Base-by-base conservation (phyloP, 92 coral and sea anemone genomes). In the Umimayanthus chanpuru region DNA sequence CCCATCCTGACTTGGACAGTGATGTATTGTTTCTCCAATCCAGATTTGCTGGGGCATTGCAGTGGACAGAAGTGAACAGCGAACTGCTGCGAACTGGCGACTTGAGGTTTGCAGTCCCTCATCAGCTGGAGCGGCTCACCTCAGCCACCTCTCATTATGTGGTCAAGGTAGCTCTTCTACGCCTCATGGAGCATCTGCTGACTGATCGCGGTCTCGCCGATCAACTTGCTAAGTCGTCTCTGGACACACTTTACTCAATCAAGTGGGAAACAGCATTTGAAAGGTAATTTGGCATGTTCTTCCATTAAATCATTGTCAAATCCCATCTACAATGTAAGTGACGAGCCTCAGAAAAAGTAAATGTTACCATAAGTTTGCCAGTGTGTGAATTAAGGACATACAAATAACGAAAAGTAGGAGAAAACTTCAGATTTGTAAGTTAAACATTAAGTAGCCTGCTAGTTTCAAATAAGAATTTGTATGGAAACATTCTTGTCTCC, bases 261-360 rank as follows among this genome's bases (percentile, higher is more conserved):
- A 91, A 92, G 36, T 97, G 97, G 98, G 94, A 94, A 68, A 92
- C 86, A 38, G 97, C 99, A 4, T 89, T 97, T 66, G 95, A 95
- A 87, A 95, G 99, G 99, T 97, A 77, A 55, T 9, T 41, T 8
- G 3, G 16, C 18, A 38, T 36, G 40, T 10, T n/a, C 6, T 6
- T 7, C 26, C 1, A 76, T 55, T 20, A 20, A 49, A 5, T 28
- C 25, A 18, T 25, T 21, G 8, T 43, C 6, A 43, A 43, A n/a
- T n/a, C n/a, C n/a, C n/a, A n/a, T n/a, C n/a, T n/a, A n/a, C n/a
- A n/a, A n/a, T n/a, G n/a, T n/a, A 43, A 43, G 49, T 43, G 49
- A 43, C 49, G 6, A 0, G 49, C 49, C 49, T 9, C 36, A 43
- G 9, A 9, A 47, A 47, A 47, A 9, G 9, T 11, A 47, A 47